A percentile compares a stretch with the other conserved stretches of the same genome.
phyloP scores from a whole-genome alignment of 2,797 vertebrate genomes.

The Sciurus carolinensis region DNA sequence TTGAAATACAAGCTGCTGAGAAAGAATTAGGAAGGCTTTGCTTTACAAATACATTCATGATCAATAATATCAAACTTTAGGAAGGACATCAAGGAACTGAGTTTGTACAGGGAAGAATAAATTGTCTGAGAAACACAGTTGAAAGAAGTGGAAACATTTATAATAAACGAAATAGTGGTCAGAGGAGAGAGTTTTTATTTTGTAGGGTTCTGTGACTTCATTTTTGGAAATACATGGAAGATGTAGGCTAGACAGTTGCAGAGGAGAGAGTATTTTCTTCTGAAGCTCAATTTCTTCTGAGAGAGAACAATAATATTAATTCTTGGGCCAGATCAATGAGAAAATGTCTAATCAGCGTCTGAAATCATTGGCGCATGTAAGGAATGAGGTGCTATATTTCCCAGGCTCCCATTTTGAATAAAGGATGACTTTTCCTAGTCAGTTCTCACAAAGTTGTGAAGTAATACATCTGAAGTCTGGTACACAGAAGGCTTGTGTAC shows the following conservation, averaged over 20 bases:
- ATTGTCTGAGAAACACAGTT: background rate
- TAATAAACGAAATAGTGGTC: background rate
- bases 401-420: background rate
- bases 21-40: background rate
- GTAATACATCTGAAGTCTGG: background rate
- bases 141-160: background rate
- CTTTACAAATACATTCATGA: background rate
- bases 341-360: background rate
- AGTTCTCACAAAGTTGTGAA: background rate
- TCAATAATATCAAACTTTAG: background rate
- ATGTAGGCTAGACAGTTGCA: background rate
- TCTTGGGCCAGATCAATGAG: background rate
- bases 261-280: background rate
- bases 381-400: background rate
- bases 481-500: rapidly evolving
- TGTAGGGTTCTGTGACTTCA: background rate
- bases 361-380: background rate
- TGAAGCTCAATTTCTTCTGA: slow-evolving; percentile 21
- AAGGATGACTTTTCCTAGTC: background rate
- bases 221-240: background rate
- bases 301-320: background rate
- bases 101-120: background rate
- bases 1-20: slow-evolving; percentile 24
- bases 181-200: background rate
- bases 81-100: background rate